Evolutionary conservation across 2,888 invertebrate genomes (phyloP), one percentile per base, ranked within the genome.

Genomic region (Cataglyphis cursor): DNA sequence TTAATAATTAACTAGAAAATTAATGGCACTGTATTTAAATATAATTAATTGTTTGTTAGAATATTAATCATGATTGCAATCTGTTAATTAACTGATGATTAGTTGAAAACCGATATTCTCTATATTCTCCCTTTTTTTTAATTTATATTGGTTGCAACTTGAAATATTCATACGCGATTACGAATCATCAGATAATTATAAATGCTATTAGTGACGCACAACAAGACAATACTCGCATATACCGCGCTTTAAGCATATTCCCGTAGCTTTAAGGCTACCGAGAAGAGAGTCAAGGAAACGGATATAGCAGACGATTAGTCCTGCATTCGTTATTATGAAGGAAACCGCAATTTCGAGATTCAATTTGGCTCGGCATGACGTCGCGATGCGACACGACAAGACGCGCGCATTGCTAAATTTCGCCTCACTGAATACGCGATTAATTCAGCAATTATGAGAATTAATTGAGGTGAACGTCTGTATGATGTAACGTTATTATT

Each of bases 281-380:
- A 82, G 81, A 82, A 73, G 12, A 57, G n/a, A 66, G 24, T 65
- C 64, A 66, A 82, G 76, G 76, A 76, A 82, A 82, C 57, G 57
- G 15, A 31, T 38, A 41, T 38, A 57, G 2, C 18, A 38, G 15
- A 65, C 18, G 24, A n/a, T 38, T 51, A 38, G 5, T 31, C 38
- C 61, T 74, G 64, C 65, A 18, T 54, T 41, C 18, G 48, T 38
- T 31, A 28, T 41, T 62, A 21, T 18, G 78, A 76, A 64, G 18
- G 12, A 31, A 12, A 21, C 38, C 41, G n/a, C 38, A 38, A 76
- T 57, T 48, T 48, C 28, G 31, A 44, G n/a, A 78, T 21, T 12
- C 12, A 18, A 61, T 44, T 64, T 81, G 51, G 74, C 74, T 65
- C 24, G 24, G 21, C 10, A 24, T 44, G 21, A 10, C 44, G 31